Evolutionary conservation across 2,113 vertebrate genomes (phyloP).

Genomic region (Cryptomyrus ogoouensis): DNA sequence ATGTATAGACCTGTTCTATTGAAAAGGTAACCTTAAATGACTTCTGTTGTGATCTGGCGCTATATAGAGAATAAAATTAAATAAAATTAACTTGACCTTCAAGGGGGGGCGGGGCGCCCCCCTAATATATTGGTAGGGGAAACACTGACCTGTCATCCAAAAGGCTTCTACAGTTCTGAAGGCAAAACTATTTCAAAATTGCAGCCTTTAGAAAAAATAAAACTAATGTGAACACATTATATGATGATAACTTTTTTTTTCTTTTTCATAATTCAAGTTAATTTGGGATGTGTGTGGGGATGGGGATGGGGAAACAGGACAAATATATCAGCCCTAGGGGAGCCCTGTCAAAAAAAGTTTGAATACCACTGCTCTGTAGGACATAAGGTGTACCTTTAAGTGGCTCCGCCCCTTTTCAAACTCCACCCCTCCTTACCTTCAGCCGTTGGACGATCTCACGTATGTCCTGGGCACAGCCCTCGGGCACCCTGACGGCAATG

Average conservation of each 20-base stretch:
- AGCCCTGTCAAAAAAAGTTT: background rate
- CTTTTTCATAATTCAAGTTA: background rate
- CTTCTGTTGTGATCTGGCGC: no score
- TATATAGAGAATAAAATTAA: no score
- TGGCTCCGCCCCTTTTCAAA: background rate
- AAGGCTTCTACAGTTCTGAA: no score
- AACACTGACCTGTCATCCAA: no score
- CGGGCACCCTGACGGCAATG: slow-evolving; percentile 63
- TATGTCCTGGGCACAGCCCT: slow-evolving; percentile 72
- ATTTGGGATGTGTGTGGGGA: background rate
- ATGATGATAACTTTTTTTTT: background rate
- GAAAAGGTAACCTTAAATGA: no score
- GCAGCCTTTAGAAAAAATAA: background rate
- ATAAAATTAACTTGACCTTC: no score
- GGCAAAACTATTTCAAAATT: background rate
- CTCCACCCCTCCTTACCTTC: slow-evolving; percentile 64
- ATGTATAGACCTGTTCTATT: no score
- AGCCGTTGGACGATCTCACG: slow-evolving; percentile 83
- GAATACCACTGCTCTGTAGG: background rate
- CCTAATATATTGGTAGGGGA: no score
- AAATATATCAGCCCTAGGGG: background rate
- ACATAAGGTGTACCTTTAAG: background rate
- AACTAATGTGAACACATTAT: background rate
- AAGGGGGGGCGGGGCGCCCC: no score
- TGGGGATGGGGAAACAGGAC: background rate